Base-by-base conservation (phyloP, 2,113 vertebrate species). In the Ranitomeya imitator region DNA sequence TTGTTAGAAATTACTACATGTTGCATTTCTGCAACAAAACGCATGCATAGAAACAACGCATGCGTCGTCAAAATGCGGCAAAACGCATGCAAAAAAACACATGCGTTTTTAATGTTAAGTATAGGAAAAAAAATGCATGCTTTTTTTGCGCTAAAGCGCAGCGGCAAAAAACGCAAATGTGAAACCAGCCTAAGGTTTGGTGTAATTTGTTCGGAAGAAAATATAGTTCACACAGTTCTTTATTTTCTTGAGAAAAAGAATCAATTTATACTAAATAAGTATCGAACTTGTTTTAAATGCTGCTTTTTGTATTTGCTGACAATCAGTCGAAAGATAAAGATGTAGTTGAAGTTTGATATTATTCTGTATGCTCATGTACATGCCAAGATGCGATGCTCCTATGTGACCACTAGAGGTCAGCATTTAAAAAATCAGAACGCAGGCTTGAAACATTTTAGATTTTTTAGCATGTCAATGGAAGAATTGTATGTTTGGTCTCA, bases 401-500 rank as follows among this genome's bases (percentile, higher is more conserved):
- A 12, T 31, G 60, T 51, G 60, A n/a, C 80, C 80, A 82, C 59
- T 63, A 63, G 80, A 82, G 57, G 80, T 45, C 80, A 63, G 80
- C 15, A 63, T 65, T 82, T 82, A 9, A 65, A 21, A 60, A 82
- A 65, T 45, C 63, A 82, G 23, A 65, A 63, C 11, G 14, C 31
- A 61, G 31, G 14, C 18, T 81, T 37, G 3, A n/a, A 78, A 78
- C 51, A 77, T 77, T 67, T 67, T 67, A 23, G 21, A 2, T 26
- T 26, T 69, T 23, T 26, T n/a, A 69, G 26, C 65, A n/a, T n/a
- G 15, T 67, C 6, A n/a, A 9, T 67, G 19, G 7, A 26, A 69
- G 9, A 3, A 67, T 23, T 67, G 26, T 31, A 31, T 31, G 1
- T 31, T 31, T 31, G 26, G 26, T 31, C 26, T 31, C 26, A 31